These are phyloP conservation scores for Pseudococcus jackbeardsleyi DNA, from an alignment of 2,888 invertebrate genomes.

Conservation along the genomic window DNA sequence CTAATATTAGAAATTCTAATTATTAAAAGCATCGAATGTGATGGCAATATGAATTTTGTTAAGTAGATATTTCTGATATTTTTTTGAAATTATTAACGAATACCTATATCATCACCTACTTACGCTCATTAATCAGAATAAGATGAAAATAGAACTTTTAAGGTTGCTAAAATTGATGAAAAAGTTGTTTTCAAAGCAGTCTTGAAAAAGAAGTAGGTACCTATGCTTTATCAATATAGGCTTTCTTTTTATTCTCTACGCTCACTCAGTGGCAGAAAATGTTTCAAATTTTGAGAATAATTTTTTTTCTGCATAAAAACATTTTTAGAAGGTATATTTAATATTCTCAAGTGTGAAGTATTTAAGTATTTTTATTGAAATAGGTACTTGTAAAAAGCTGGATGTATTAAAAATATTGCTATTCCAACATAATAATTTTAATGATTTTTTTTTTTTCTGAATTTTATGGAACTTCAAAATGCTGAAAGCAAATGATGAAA, in stretches of 20 bases:
- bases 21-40: neutral
- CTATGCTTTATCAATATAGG: neutral
- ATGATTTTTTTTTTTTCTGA: no score
- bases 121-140: neutral
- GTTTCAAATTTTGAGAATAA: neutral
- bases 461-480: no score
- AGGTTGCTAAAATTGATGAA: neutral
- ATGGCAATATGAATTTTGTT: slow-evolving; percentile 22
- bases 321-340: neutral
- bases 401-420: no score
- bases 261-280: neutral
- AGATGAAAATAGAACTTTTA: neutral
- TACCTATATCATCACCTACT: neutral
- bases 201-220: neutral
- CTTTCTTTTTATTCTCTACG: neutral
- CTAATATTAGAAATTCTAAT: neutral
- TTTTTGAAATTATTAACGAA: neutral
- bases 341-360: no score
- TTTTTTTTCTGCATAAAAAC: neutral
- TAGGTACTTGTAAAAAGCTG: no score
- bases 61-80: slow-evolving; percentile 25
- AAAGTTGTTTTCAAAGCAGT: neutral
- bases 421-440: no score
- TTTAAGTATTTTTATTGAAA: no score
- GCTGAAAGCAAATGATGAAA: neutral